A percentile compares a stretch with the other conserved stretches of the same genome.
These are phyloP conservation scores for Bothrops jararaca DNA, from an alignment of 2,113 vertebrate species.

Conservation along the genomic window DNA sequence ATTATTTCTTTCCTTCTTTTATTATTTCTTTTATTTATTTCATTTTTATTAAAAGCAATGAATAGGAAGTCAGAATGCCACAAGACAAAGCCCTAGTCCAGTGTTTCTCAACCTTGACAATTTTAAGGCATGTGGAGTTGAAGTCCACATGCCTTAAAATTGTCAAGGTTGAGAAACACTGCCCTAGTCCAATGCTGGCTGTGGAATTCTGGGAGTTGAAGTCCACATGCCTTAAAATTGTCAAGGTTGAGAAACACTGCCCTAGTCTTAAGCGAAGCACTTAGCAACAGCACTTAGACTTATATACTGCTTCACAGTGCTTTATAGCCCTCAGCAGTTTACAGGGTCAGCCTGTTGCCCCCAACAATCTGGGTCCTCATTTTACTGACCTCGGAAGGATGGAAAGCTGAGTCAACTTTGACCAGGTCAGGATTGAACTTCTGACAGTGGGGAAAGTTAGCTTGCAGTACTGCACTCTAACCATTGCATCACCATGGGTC, in stretches of 20 bases:
- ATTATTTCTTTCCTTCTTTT: neutral
- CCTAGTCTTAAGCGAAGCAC: neutral
- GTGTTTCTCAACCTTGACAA: too few relatives aligned
- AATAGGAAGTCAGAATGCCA: neutral
- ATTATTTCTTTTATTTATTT: neutral
- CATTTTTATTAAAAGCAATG: neutral
- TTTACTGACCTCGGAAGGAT: neutral
- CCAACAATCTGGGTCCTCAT: neutral
- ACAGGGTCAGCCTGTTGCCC: neutral
- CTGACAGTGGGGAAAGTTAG: neutral
- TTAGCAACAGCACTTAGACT: neutral
- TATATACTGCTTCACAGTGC: neutral
- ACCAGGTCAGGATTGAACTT: neutral
- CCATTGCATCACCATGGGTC: neutral
- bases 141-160: too few relatives aligned
- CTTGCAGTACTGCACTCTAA: neutral
- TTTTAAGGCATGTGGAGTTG: too few relatives aligned
- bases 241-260: neutral
- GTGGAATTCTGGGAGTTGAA: too few relatives aligned
- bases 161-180: too few relatives aligned
- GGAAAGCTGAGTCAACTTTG: neutral
- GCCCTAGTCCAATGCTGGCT: neutral
- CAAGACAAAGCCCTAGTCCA: neutral
- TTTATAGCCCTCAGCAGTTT: neutral
- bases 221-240: too few relatives aligned